These are phyloP conservation scores for Dryobates pubescens DNA, from an alignment of 2,797 vertebrate species.

Conservation along the genomic window DNA sequence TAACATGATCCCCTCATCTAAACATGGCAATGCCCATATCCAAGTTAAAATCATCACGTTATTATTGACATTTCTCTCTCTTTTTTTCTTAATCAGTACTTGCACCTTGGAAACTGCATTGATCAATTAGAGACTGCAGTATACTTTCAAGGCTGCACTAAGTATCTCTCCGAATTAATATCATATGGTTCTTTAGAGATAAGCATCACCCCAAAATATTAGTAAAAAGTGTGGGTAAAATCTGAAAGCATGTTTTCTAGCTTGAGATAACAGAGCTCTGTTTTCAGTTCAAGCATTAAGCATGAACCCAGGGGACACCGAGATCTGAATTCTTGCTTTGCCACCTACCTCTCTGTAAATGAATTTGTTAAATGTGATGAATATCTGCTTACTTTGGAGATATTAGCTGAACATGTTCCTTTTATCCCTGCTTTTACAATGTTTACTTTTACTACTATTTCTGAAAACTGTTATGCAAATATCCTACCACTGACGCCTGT, in stretches of 20 bases:
- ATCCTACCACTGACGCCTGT: neutral
- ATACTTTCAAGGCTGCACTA: neutral
- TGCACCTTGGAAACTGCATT: neutral
- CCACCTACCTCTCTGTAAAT: neutral
- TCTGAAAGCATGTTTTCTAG: slow-evolving; percentile 22
- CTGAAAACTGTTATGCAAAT: slow-evolving; percentile 14
- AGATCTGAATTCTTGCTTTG: neutral
- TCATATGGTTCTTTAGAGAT: neutral
- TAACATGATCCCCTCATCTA: neutral
- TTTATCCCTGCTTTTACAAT: neutral
- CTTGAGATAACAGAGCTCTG: neutral
- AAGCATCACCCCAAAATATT: neutral
- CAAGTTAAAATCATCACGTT: neutral
- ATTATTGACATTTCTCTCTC: neutral
- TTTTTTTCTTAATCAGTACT: neutral
- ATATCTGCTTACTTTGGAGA: slow-evolving; percentile 3
- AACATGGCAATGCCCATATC: neutral
- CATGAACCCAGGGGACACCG: neutral
- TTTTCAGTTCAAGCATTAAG: neutral
- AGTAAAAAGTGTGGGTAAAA: neutral
- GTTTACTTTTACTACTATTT: slow-evolving; percentile 1
- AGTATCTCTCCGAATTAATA: neutral
- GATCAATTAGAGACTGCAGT: neutral
- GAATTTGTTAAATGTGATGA: neutral
- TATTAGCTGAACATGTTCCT: neutral